A percentile compares a stretch with the other conserved stretches of the same genome.
phyloP scores from a whole-genome alignment of 92 coral and sea anemone species.

The Meandrina meandrites region DNA sequence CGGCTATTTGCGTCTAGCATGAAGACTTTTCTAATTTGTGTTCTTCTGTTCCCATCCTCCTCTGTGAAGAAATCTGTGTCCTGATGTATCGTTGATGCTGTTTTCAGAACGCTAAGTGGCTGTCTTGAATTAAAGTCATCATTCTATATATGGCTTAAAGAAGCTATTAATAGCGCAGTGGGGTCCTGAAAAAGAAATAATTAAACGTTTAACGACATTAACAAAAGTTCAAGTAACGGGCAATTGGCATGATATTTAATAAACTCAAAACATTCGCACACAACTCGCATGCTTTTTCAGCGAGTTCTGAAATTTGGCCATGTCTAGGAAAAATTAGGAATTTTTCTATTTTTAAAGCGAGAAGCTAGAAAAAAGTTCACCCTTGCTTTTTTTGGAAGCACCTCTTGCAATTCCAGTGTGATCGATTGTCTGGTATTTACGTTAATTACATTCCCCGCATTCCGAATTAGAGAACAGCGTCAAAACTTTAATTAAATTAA shows the following conservation, averaged over 20 bases:
- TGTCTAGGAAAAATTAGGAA: too few relatives aligned
- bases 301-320: too few relatives aligned
- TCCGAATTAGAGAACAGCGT: constrained; percentile 9
- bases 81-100: neutral
- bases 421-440: neutral
- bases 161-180: neutral
- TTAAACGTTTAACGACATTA: neutral
- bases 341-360: too few relatives aligned
- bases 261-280: neutral
- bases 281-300: neutral
- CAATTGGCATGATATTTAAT: neutral
- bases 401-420: neutral
- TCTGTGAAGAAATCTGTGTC: too few relatives aligned
- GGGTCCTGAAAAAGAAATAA: neutral
- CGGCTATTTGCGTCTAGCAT: too few relatives aligned
- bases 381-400: too few relatives aligned
- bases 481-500: constrained; percentile 6
- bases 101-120: neutral
- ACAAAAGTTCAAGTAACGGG: neutral
- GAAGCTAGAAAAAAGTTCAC: too few relatives aligned
- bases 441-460: constrained; percentile 10
- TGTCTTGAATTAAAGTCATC: neutral
- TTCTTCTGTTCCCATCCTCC: too few relatives aligned
- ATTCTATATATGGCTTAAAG: neutral
- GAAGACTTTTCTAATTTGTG: too few relatives aligned